phyloP scores from a whole-genome alignment of 2,113 vertebrate genomes.

The Macaca fascicularis region T2T-MFA8v1.1 NC_088386.1:132723001-132723500 shows the following conservation, averaged over 20 bases:
- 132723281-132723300: background rate
- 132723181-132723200: too few species aligned
- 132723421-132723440: background rate
- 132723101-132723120: too few species aligned
- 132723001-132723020: too few species aligned
- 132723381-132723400: background rate
- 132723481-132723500: background rate
- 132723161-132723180: too few species aligned
- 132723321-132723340: background rate
- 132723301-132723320: background rate
- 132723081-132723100: too few species aligned
- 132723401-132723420: background rate
- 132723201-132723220: background rate
- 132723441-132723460: background rate
- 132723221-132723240: background rate
- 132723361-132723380: background rate
- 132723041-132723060: too few species aligned
- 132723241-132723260: background rate
- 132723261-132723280: background rate
- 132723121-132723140: too few species aligned
- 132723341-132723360: background rate
- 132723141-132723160: too few species aligned
- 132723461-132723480: background rate
- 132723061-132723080: too few species aligned
- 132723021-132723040: too few species aligned